Evolutionary conservation across 2,113 vertebrate genomes (phyloP), one percentile per base, ranked within the genome.

Genomic region (Eulemur rufifrons): DNA sequence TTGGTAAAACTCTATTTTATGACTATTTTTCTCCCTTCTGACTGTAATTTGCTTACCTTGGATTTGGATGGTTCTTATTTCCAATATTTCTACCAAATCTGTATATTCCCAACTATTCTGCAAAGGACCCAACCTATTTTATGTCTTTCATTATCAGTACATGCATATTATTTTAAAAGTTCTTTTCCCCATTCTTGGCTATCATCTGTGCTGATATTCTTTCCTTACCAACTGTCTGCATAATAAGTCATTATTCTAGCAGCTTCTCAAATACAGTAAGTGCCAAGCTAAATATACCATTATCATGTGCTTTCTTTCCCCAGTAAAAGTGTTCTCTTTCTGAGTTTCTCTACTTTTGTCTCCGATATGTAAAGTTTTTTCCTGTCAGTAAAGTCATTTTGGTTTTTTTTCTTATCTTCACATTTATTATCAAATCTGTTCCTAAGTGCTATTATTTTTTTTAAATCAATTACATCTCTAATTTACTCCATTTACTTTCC

Each of bases 191-290:
- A 47, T 21, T 91, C 47, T 76, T 76, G 66, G 15, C 20, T 34
- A 21, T 56, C n/a, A 27, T 18, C 29, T 78, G 2, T 71, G 61
- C 4, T 88, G 18, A 20, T 64, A 1, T 71, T 66, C 20, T 93
- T 90, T 96, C 29, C 82, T 81, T 94, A 54, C 50, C 27, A 83
- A 29, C n/a, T 39, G 21, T 81, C 56, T 94, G 91, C 76, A 88
- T 25, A 81, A 84, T 29, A 47, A 56, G 4, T 50, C 12, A 71
- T 83, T 93, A 88, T 88, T 74, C 8, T 11, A 56, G 74, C 6
- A 54, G 6, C 10, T 89, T 84, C 68, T 90, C 20, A 90, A 69
- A 68, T 64, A 73, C 10, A 64, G 0, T 74, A 89, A 89, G 18
- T 76, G 20, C 11, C 39, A 69, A 69, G 52, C 13, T 91, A 64